Evolutionary conservation across 1,140 invertebrate genomes (phyloP), one percentile per base, ranked within the genome.

Genomic region (Mya arenaria): DNA sequence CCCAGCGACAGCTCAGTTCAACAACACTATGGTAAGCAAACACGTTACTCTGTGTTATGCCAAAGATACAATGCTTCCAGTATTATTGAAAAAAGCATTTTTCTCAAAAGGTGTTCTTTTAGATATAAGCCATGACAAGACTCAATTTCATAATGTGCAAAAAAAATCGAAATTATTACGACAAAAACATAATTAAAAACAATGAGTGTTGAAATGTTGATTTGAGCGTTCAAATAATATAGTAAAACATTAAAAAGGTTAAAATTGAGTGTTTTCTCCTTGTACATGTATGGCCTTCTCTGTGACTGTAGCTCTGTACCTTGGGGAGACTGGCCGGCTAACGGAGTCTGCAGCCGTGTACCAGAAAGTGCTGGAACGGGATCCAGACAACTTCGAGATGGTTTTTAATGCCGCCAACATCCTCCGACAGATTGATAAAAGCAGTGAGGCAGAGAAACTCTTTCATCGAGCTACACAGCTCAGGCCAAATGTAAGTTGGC

Each of bases 341-440:
- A 93, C 95, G 32, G 97, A 98, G 90, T 97, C 97, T n/a, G 96
- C 96, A 0, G 94, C 95, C 30, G 95, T 96, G 83, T 96, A 97
- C 87, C 93, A 96, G 23, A 93, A 94, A 73, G 97, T 97, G 0
- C 95, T 96, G 0, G 94, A 96, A 79, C 91, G 98, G 37, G 94
- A 95, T 48, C 95, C 96, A 0, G 93, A 94, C 17, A 96, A 98
- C 88, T 97, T 97, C 90, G 95, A 97, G 65, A 93, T 97, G 25
- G 94, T 97, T 17, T 96, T 98, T 77, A 96, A 96, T 48, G 96
- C 97, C 15, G 98, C 97, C 19, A 97, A 97, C 36, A 96, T 96
- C 0, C 93, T 98, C 83, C 93, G 93, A 90, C 91, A 80, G 68
- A 95, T 96, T 15, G 95, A 96, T 30, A 94, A 96, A 37, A 96